These are phyloP conservation scores for Hyaena hyaena DNA, from an alignment of 2,113 vertebrate genomes.

Conservation along the genomic window DNA sequence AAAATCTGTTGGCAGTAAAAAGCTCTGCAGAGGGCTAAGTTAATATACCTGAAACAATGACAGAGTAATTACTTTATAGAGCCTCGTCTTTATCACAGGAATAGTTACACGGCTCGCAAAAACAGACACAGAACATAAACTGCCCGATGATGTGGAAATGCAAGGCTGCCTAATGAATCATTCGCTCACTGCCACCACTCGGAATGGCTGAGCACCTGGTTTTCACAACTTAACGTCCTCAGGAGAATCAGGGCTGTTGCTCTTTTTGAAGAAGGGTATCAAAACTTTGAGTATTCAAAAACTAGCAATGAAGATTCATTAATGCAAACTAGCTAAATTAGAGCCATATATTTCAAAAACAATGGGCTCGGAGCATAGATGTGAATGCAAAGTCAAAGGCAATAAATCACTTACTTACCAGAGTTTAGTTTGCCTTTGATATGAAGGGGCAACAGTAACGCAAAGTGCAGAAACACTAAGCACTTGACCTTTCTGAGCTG, in stretches of 20 bases:
- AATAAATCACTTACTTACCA: not conserved
- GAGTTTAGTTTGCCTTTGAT: not conserved
- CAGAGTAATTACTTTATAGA: slow-evolving; percentile 60
- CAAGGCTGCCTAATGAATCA: slow-evolving; percentile 7
- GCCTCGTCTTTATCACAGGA: not conserved
- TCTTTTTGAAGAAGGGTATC: not conserved
- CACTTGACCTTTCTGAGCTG: too few relatives aligned
- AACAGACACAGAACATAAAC: slow-evolving; percentile 65
- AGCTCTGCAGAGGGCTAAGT: slow-evolving; percentile 41
- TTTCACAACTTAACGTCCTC: not conserved
- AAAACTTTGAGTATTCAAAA: slow-evolving; percentile 28
- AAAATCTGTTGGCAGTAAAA: slow-evolving; percentile 32
- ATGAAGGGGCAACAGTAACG: not conserved
- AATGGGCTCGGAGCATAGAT: not conserved
- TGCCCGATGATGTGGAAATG: slow-evolving; percentile 50
- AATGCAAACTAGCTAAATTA: not conserved
- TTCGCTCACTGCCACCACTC: not conserved
- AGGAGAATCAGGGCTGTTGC: not conserved
- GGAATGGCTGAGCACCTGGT: not conserved
- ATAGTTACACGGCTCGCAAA: slow-evolving; percentile 66
- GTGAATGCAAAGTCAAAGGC: not conserved
- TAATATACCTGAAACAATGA: slow-evolving; percentile 65
- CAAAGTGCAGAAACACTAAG: not conserved
- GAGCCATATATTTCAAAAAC: not conserved
- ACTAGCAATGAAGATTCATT: not conserved